Evolutionary conservation across 2,113 vertebrate species (phyloP).

Genomic region (Scalopus aquaticus): DNA sequence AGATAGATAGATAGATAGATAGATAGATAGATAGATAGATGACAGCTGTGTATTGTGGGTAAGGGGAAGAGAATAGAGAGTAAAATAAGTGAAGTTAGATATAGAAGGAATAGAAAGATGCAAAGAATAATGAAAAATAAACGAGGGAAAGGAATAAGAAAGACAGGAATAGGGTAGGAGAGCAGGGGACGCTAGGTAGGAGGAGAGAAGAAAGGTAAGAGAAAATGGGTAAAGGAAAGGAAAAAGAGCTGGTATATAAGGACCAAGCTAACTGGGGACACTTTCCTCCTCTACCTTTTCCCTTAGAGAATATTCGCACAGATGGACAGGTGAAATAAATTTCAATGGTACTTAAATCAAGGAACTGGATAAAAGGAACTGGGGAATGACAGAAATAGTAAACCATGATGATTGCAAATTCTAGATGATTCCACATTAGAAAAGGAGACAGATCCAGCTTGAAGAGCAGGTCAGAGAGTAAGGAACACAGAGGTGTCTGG

Average conservation of each 20-base stretch:
- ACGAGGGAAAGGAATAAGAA: background rate
- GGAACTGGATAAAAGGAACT: background rate
- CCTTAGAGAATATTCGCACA: background rate
- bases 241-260: background rate
- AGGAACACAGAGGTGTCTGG: background rate
- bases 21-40: background rate
- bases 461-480: background rate
- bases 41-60: background rate
- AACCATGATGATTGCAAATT: background rate
- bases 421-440: too few relatives aligned
- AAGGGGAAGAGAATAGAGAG: background rate
- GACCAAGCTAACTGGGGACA: background rate
- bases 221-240: background rate
- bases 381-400: background rate
- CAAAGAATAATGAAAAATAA: background rate
- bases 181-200: background rate
- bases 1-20: too few relatives aligned
- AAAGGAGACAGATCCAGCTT: background rate
- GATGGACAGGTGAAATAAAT: background rate
- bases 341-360: background rate
- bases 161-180: background rate
- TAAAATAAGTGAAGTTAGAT: background rate
- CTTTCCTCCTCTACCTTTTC: background rate
- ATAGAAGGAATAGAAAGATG: background rate
- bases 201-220: background rate